Conservation (phyloP, 2,888 invertebrate species). For the Cetonia aurata region DNA sequence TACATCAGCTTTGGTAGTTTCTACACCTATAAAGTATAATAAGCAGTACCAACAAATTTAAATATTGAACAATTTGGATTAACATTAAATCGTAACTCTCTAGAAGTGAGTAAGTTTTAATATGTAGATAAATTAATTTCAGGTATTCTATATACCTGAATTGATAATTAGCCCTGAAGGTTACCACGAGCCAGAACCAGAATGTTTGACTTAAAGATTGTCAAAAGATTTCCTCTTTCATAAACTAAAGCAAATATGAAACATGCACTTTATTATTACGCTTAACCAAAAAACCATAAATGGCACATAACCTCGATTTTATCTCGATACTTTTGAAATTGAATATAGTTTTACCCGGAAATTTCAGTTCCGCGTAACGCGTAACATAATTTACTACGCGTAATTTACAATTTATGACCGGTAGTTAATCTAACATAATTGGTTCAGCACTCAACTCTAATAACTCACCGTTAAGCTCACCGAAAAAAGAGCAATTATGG, state of each 20-base stretch:
- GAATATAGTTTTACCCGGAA: slow-evolving; percentile 10
- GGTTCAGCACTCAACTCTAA: slow-evolving; percentile 19
- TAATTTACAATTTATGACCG: slow-evolving; percentile 19
- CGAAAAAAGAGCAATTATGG: slow-evolving; percentile 27
- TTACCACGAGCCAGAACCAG: no score
- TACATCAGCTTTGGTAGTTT: background rate
- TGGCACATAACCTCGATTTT: background rate
- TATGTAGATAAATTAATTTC: no score
- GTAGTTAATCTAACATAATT: slow-evolving; percentile 33
- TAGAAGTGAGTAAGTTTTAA: no score
- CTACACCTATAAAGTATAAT: background rate
- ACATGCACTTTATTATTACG: no score
- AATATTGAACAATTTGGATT: no score
- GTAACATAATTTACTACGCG: slow-evolving; percentile 9
- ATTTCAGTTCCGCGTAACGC: background rate
- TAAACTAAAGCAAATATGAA: no score
- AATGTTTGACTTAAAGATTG: no score
- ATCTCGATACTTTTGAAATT: background rate
- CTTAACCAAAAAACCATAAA: no score
- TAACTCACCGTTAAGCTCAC: slow-evolving; percentile 22
- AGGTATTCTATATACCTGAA: no score
- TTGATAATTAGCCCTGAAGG: no score
- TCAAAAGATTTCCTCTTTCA: no score
- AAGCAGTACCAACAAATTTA: background rate
- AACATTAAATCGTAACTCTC: no score